phyloP scores from a whole-genome alignment of 2,888 invertebrate genomes.

The Drosophila prolongata region DNA sequence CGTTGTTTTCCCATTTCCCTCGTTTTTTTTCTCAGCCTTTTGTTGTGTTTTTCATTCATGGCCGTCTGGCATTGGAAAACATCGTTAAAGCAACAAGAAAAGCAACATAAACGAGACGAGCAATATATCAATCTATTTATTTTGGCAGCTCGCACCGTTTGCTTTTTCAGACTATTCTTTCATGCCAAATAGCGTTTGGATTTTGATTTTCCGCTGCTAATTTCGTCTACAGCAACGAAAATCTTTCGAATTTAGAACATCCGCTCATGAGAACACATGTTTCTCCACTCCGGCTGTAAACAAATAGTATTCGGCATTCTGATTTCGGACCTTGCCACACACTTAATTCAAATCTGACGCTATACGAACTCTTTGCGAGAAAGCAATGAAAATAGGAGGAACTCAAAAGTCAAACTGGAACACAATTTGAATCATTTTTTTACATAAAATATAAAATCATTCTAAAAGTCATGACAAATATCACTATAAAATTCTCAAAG shows the following conservation, averaged over 20 bases:
- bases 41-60: constrained; percentile 55
- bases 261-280: constrained; percentile 18
- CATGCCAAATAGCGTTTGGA: constrained; percentile 33
- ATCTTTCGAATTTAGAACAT: constrained; percentile 12
- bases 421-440: too few species aligned
- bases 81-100: constrained; percentile 42
- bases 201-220: constrained; percentile 16
- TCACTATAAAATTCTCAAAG: too few species aligned
- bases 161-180: constrained; percentile 10
- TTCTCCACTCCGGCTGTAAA: constrained; percentile 25
- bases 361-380: constrained; percentile 4
- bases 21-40: neutral
- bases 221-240: constrained; percentile 21
- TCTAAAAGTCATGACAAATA: too few species aligned
- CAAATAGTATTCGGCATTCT: constrained; percentile 9
- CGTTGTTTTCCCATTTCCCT: neutral
- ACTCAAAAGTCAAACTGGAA: neutral
- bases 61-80: constrained; percentile 64
- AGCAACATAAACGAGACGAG: constrained; percentile 7
- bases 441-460: too few species aligned
- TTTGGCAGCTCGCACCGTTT: constrained; percentile 38
- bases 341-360: constrained; percentile 10
- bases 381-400: neutral
- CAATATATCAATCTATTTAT: constrained; percentile 43
- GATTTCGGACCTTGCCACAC: constrained; percentile 23